Conservation (phyloP, 2,797 vertebrate genomes). For the Mormyrops attenuatus region DNA sequence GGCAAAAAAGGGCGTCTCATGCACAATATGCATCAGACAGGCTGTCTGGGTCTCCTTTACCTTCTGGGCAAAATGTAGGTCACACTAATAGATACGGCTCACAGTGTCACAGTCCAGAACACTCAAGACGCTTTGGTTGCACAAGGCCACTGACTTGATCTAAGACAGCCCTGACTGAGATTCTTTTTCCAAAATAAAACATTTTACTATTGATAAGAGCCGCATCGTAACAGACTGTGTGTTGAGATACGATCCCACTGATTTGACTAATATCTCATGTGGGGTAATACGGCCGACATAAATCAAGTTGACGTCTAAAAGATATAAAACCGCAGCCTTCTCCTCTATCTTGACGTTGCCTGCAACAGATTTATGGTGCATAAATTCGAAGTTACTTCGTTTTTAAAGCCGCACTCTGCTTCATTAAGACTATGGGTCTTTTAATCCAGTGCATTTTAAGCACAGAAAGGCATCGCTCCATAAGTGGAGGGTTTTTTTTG, state of each 20-base stretch:
- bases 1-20: background rate
- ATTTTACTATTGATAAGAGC: slow-evolving; percentile 43
- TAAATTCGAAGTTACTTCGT: slow-evolving; percentile 47
- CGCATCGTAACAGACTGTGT: slow-evolving; percentile 44
- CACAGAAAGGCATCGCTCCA: slow-evolving; percentile 29
- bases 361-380: slow-evolving; percentile 52
- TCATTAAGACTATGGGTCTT: slow-evolving; percentile 36
- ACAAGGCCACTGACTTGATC: background rate
- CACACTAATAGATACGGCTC: background rate
- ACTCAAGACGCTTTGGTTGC: background rate
- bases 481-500: slow-evolving; percentile 24
- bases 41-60: background rate
- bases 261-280: slow-evolving; percentile 45
- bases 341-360: slow-evolving; percentile 50
- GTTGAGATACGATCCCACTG: slow-evolving; percentile 48
- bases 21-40: background rate
- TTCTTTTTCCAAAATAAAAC: slow-evolving; percentile 36
- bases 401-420: slow-evolving; percentile 35
- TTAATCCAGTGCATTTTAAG: slow-evolving; percentile 36
- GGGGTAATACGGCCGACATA: slow-evolving; percentile 44
- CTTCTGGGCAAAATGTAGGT: background rate
- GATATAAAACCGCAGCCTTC: slow-evolving; percentile 53
- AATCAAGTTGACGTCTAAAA: slow-evolving; percentile 51
- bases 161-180: background rate
- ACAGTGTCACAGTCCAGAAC: background rate